A percentile compares a stretch with the other conserved stretches of the same genome.
phyloP scores from a whole-genome alignment of 1,140 invertebrate genomes.

The Leptopilina clavipes region DNA sequence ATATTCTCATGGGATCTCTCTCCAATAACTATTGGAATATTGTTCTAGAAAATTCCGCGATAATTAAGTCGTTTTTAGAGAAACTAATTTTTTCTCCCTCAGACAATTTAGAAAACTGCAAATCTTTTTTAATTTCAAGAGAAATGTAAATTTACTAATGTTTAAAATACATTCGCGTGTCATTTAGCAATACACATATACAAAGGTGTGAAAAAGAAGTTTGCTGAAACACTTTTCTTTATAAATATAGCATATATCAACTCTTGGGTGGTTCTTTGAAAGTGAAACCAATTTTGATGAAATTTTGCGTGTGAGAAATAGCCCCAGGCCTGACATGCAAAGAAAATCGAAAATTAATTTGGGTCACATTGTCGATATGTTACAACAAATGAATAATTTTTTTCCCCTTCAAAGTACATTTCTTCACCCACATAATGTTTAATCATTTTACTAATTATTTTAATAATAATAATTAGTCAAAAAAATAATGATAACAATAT shows the following conservation, averaged over 20 bases:
- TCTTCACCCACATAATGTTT: too few relatives aligned
- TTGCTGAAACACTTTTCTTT: background rate
- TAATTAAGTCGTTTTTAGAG: too few relatives aligned
- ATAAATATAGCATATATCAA: background rate
- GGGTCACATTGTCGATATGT: background rate
- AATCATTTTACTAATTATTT: too few relatives aligned
- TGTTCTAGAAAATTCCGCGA: too few relatives aligned
- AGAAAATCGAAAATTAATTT: background rate
- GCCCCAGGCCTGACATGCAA: background rate
- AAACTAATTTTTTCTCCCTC: background rate
- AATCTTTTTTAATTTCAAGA: background rate
- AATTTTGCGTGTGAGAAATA: constrained; percentile 26
- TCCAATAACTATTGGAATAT: background rate
- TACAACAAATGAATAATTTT: background rate
- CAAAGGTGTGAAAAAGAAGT: constrained; percentile 9
- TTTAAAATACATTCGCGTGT: constrained; percentile 17
- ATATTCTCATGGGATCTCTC: too few relatives aligned
- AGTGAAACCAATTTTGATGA: constrained; percentile 14
- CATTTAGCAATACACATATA: background rate
- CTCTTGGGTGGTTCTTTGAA: background rate
- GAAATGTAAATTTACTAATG: background rate
- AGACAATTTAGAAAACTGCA: background rate
- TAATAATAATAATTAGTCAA: too few relatives aligned
- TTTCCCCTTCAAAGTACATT: too few relatives aligned
- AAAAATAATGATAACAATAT: too few relatives aligned